Evolutionary conservation across 2,888 invertebrate species (phyloP).

Genomic region (Hesperia comma): DNA sequence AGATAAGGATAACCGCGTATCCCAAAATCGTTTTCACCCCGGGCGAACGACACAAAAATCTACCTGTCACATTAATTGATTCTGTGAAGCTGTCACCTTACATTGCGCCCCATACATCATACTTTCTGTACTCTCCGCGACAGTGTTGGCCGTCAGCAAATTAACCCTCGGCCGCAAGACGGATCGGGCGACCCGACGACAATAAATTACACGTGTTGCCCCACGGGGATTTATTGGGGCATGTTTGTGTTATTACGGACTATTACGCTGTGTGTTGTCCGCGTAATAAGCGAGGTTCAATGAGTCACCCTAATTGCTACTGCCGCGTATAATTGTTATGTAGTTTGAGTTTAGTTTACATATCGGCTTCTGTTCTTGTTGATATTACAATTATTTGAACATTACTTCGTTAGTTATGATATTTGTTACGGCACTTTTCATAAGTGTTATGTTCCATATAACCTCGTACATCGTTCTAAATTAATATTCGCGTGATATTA

Average conservation of each 20-base stretch:
- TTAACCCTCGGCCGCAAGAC: slow-evolving; percentile 34
- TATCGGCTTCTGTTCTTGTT: neutral
- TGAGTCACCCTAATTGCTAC: slow-evolving; percentile 13
- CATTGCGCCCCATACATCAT: neutral
- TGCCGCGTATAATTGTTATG: slow-evolving; percentile 7
- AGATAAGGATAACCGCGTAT: no score
- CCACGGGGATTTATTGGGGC: slow-evolving; percentile 33
- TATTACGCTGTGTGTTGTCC: slow-evolving; percentile 30
- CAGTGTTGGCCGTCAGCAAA: slow-evolving; percentile 25
- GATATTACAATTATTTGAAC: neutral
- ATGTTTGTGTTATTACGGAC: slow-evolving; percentile 34
- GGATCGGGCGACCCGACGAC: slow-evolving; percentile 25
- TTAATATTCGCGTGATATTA: neutral
- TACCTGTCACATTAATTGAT: neutral
- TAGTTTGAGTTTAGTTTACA: slow-evolving; percentile 1
- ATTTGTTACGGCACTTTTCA: neutral
- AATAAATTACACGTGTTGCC: slow-evolving; percentile 37
- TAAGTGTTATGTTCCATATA: neutral
- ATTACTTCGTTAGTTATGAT: neutral
- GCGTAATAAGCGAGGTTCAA: slow-evolving; percentile 26
- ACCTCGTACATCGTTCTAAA: neutral
- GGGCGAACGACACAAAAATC: no score
- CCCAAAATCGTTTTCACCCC: no score
- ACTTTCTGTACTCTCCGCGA: slow-evolving; percentile 20
- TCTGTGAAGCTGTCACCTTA: neutral